phyloP scores from a whole-genome alignment of 2,888 invertebrate species.

The Nysson spinosus region DNA sequence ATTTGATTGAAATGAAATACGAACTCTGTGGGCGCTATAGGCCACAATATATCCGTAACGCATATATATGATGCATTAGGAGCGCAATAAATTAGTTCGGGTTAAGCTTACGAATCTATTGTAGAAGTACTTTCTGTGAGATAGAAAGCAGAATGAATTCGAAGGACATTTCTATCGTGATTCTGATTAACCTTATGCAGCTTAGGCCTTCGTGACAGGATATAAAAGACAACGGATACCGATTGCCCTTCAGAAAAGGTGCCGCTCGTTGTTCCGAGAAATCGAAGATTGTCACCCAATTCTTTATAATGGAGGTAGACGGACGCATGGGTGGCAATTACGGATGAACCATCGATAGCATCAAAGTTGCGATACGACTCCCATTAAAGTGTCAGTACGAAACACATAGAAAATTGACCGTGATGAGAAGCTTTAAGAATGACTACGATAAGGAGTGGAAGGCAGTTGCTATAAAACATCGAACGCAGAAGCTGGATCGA shows the following conservation, averaged over 20 bases:
- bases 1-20: too few relatives aligned
- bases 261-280: conserved; percentile 60
- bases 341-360: conserved; percentile 56
- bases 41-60: too few relatives aligned
- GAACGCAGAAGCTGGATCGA: conserved; percentile 18
- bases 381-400: too few relatives aligned
- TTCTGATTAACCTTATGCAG: too few relatives aligned
- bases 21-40: too few relatives aligned
- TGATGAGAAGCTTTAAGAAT: conserved; percentile 52
- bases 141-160: background rate
- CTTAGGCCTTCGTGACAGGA: conserved; percentile 17
- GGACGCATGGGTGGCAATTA: conserved; percentile 54
- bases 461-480: background rate
- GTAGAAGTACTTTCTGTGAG: too few relatives aligned
- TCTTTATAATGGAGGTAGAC: conserved; percentile 38
- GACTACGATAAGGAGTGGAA: conserved; percentile 19
- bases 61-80: too few relatives aligned
- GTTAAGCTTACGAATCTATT: too few relatives aligned
- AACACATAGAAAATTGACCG: conserved; percentile 62
- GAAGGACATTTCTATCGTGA: too few relatives aligned
- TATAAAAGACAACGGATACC: conserved; percentile 24
- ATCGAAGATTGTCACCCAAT: conserved; percentile 52
- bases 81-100: too few relatives aligned
- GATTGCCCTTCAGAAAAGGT: conserved; percentile 62
- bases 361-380: conserved; percentile 51